Evolutionary conservation across 2,888 invertebrate species (phyloP).

Genomic region (Cheiracanthium punctorium): DNA sequence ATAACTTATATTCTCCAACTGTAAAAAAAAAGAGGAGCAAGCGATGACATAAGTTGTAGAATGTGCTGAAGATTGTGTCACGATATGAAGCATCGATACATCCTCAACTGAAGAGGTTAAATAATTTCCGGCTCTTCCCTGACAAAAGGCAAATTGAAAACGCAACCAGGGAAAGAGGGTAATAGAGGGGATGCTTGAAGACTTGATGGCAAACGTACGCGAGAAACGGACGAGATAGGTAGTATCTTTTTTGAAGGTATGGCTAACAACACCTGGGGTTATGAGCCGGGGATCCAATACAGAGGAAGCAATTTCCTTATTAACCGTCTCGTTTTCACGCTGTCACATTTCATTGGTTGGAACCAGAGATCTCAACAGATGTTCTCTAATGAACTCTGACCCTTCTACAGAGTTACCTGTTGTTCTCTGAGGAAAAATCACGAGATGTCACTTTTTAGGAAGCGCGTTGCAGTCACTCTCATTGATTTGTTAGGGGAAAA

Average conservation of each 20-base stretch:
- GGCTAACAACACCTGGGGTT: slow-evolving; percentile 31
- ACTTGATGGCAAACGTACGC: background rate
- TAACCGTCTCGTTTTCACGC: slow-evolving; percentile 68
- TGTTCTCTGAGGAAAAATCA: background rate
- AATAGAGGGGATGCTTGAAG: background rate
- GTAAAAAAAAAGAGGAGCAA: background rate
- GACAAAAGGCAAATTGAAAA: slow-evolving; percentile 61
- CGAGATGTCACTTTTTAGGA: background rate
- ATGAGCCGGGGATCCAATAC: slow-evolving; percentile 21
- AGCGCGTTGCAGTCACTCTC: too few relatives aligned
- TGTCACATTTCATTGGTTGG: slow-evolving; percentile 65
- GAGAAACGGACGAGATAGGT: background rate
- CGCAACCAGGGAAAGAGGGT: background rate
- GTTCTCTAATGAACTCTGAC: slow-evolving; percentile 50
- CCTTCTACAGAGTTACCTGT: background rate
- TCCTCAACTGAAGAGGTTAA: background rate
- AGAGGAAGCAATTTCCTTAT: slow-evolving; percentile 68
- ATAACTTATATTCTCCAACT: background rate
- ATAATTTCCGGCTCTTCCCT: slow-evolving; percentile 45
- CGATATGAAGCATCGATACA: background rate
- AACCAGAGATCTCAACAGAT: slow-evolving; percentile 58
- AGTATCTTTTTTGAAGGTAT: slow-evolving; percentile 1
- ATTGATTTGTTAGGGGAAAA: too few relatives aligned
- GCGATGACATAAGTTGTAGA: background rate
- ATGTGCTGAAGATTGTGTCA: background rate